Percentiles rank a stretch among this genome's conserved stretches.
phyloP scores from a whole-genome alignment of 2,888 invertebrate genomes.

The Machimus atricapillus region DNA sequence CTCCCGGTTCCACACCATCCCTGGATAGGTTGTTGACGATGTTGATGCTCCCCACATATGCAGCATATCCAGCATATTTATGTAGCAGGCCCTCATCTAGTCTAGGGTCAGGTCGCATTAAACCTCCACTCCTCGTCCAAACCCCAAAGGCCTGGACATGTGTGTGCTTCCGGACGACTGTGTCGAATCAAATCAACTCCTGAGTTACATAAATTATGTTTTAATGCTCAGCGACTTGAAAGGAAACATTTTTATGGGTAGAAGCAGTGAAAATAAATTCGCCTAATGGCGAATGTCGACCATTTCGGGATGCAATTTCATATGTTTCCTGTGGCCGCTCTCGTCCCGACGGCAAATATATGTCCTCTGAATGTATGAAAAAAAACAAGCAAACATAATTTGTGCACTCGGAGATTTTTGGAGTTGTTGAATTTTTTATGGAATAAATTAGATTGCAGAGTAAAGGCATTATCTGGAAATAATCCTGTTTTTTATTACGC shows the following conservation, averaged over 20 bases:
- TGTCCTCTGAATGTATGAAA: not conserved
- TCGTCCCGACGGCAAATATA: not conserved
- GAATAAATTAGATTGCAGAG: not conserved
- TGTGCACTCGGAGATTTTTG: not conserved
- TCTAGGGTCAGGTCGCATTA: not conserved
- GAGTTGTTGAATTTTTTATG: not conserved
- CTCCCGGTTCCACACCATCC: not conserved
- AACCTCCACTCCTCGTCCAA: not conserved
- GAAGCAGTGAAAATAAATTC: conserved; percentile 7
- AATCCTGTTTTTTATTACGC: not conserved
- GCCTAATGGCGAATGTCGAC: not conserved
- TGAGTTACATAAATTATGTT: conserved; percentile 26
- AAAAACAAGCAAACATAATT: not conserved
- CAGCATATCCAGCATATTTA: not conserved
- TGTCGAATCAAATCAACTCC: conserved; percentile 14
- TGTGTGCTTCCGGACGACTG: not conserved
- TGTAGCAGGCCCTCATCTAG: not conserved
- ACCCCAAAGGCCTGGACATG: not conserved
- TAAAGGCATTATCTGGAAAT: not conserved
- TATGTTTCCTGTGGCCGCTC: not conserved
- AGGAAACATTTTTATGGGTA: conserved; percentile 2
- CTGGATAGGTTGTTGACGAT: not conserved
- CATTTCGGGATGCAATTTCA: conserved; percentile 2
- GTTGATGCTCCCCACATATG: not conserved
- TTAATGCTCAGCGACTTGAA: conserved; percentile 30